Conservation (phyloP, 2,113 vertebrate genomes). For the Dasyurus viverrinus region DNA sequence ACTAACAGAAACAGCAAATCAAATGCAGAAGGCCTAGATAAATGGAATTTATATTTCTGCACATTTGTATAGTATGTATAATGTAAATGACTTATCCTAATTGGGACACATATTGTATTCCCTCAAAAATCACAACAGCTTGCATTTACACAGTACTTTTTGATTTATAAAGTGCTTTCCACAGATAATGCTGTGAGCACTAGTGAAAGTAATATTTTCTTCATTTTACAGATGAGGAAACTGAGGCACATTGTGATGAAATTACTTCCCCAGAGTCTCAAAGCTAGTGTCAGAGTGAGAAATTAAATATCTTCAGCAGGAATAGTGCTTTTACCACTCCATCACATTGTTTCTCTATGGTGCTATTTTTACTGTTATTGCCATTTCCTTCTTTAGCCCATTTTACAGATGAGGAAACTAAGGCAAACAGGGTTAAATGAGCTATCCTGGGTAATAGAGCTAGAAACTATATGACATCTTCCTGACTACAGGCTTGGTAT, state of each 20-base stretch:
- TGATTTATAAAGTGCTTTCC: background rate
- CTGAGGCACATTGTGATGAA: background rate
- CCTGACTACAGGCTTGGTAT: background rate
- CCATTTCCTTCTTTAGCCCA: background rate
- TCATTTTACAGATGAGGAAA: slow-evolving; percentile 18
- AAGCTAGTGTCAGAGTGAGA: background rate
- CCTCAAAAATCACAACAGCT: background rate
- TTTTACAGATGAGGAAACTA: background rate
- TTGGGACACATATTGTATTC: background rate
- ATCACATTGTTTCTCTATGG: background rate
- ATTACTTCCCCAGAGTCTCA: background rate
- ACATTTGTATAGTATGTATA: background rate
- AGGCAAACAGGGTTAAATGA: background rate
- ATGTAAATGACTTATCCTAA: background rate
- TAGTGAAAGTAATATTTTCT: background rate
- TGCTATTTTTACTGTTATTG: background rate
- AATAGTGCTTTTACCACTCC: background rate
- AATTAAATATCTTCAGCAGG: background rate
- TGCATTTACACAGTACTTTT: background rate
- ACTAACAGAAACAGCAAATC: slow-evolving; percentile 57
- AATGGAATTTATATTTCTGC: background rate
- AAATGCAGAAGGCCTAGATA: slow-evolving; percentile 31
- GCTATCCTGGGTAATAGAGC: background rate
- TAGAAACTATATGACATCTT: background rate
- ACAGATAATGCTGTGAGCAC: background rate